phyloP scores from a whole-genome alignment of 2,888 invertebrate genomes.

The Blastobasis adustella region DNA sequence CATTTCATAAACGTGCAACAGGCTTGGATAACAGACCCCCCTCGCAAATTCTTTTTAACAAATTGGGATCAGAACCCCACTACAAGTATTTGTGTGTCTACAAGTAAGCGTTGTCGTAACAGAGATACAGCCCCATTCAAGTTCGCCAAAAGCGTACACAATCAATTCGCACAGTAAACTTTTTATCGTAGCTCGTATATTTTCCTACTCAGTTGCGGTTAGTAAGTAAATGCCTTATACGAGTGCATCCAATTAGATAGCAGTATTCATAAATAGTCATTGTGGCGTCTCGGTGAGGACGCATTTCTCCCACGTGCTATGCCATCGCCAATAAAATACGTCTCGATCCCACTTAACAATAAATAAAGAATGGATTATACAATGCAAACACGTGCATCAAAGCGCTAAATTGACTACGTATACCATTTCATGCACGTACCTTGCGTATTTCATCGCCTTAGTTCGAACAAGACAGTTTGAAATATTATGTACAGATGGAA shows the following conservation, averaged over 20 bases:
- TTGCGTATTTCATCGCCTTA: background rate
- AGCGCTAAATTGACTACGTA: slow-evolving; percentile 1
- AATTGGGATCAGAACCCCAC: background rate
- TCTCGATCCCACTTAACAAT: background rate
- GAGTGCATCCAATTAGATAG: no score
- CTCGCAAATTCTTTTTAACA: no score
- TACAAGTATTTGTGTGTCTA: slow-evolving; percentile 2
- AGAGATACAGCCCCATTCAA: no score
- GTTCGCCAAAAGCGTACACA: background rate
- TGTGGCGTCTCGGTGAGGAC: no score
- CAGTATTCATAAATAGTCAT: no score
- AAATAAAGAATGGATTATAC: slow-evolving; percentile 2
- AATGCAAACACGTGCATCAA: slow-evolving; percentile 2
- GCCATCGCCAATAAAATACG: background rate
- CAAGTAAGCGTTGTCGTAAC: background rate
- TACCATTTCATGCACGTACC: no score
- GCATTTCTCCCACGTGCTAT: background rate
- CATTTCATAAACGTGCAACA: no score
- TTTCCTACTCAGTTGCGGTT: no score
- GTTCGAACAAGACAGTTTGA: background rate
- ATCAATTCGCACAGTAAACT: slow-evolving; percentile 1
- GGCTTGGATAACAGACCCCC: no score
- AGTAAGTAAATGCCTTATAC: no score
- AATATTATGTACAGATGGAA: no score
- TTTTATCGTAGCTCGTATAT: no score